phyloP scores from a whole-genome alignment of 2,888 invertebrate species.

The Chironomus riparius region DNA sequence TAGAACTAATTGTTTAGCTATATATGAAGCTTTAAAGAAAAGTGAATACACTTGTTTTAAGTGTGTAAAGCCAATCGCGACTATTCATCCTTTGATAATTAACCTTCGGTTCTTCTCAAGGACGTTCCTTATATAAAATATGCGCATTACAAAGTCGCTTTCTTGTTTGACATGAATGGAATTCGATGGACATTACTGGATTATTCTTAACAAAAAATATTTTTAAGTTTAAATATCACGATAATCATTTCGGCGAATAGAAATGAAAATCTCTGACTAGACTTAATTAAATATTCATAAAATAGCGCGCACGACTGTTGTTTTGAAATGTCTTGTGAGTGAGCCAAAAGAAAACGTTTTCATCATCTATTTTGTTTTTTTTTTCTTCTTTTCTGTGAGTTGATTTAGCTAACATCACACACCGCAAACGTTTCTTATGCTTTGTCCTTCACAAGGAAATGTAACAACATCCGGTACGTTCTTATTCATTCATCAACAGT shows the following conservation, averaged over 20 bases:
- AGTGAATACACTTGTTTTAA: no score
- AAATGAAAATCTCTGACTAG: background rate
- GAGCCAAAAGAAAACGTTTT: background rate
- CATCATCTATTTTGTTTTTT: background rate
- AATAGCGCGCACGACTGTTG: background rate
- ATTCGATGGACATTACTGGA: no score
- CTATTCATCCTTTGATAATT: no score
- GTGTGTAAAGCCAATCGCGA: no score
- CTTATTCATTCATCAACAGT: background rate
- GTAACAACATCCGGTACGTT: background rate
- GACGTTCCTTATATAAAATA: no score
- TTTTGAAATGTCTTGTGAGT: background rate
- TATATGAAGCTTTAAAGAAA: no score
- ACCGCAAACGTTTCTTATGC: background rate
- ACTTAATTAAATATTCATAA: background rate
- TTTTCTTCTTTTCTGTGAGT: background rate
- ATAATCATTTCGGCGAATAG: background rate
- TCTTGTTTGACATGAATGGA: no score
- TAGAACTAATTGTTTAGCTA: no score
- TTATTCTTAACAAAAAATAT: no score
- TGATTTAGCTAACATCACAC: background rate
- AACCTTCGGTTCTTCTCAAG: no score
- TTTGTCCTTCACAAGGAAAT: slow-evolving; percentile 3
- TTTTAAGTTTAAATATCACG: no score
- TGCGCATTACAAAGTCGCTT: no score